Conservation (phyloP, 1,140 invertebrate species). For the Drosophila kurseongensis region DNA sequence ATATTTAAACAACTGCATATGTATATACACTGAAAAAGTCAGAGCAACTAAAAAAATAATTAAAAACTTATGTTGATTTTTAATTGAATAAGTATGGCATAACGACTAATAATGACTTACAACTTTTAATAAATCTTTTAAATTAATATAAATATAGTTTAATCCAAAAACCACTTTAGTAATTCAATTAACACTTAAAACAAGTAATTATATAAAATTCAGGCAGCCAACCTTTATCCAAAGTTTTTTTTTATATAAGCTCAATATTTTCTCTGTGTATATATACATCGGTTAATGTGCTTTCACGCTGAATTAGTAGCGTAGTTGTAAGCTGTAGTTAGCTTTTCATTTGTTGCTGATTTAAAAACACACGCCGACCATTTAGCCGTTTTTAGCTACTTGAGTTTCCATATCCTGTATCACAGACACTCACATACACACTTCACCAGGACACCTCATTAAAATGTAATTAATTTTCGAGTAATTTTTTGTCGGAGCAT, state of each 20-base stretch:
- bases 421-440: slow-evolving; percentile 11
- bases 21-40: slow-evolving; percentile 13
- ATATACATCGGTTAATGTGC: neutral
- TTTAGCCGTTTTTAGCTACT: slow-evolving; percentile 25
- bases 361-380: slow-evolving; percentile 15
- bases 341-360: slow-evolving; percentile 30
- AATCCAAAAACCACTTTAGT: too few species aligned
- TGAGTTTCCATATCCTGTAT: slow-evolving; percentile 27
- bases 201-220: too few species aligned
- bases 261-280: neutral
- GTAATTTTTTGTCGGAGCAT: slow-evolving; percentile 84
- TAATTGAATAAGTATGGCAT: too few species aligned
- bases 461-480: slow-evolving; percentile 80
- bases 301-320: slow-evolving; percentile 2
- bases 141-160: too few species aligned
- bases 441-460: slow-evolving; percentile 64
- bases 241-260: neutral
- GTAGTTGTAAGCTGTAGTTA: slow-evolving; percentile 29
- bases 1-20: slow-evolving; percentile 3
- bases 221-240: too few species aligned
- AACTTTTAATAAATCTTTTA: too few species aligned
- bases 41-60: neutral
- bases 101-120: too few species aligned
- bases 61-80: neutral
- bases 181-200: too few species aligned